These are phyloP conservation scores for Bombyx huttoni DNA, from an alignment of 2,888 invertebrate genomes.

Conservation along the genomic window DNA sequence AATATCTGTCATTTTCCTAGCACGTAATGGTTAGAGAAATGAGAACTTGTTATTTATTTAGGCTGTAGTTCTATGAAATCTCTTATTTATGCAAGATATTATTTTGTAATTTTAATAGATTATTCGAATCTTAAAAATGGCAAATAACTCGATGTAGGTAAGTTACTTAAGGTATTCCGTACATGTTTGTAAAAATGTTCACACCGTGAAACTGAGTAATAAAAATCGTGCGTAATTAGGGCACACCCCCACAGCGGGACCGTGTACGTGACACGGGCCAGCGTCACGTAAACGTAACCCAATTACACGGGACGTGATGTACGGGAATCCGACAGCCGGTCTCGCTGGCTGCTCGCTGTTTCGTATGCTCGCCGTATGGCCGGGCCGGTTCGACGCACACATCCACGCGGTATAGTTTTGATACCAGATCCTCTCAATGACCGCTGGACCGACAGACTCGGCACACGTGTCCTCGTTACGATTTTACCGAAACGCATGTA, in stretches of 20 bases:
- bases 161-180: too few species aligned
- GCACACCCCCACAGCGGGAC: slow-evolving; percentile 41
- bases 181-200: slow-evolving; percentile 1
- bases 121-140: neutral
- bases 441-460: slow-evolving; percentile 75
- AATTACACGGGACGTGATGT: slow-evolving; percentile 64
- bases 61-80: neutral
- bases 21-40: slow-evolving; percentile 2
- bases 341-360: slow-evolving; percentile 38
- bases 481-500: slow-evolving; percentile 51
- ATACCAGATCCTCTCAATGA: slow-evolving; percentile 74
- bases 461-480: slow-evolving; percentile 66
- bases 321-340: slow-evolving; percentile 48
- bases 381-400: slow-evolving; percentile 62
- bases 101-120: neutral
- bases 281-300: slow-evolving; percentile 68
- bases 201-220: slow-evolving; percentile 1
- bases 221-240: slow-evolving; percentile 47
- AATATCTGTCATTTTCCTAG: slow-evolving; percentile 27
- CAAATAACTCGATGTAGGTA: neutral
- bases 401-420: slow-evolving; percentile 57
- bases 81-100: neutral
- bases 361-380: slow-evolving; percentile 59
- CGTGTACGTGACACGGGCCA: slow-evolving; percentile 43
- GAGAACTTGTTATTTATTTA: slow-evolving; percentile 12